Percentiles rank a stretch among this genome's conserved stretches.
phyloP scores from a whole-genome alignment of 2,113 vertebrate species.

The Oostethus manadensis region DNA sequence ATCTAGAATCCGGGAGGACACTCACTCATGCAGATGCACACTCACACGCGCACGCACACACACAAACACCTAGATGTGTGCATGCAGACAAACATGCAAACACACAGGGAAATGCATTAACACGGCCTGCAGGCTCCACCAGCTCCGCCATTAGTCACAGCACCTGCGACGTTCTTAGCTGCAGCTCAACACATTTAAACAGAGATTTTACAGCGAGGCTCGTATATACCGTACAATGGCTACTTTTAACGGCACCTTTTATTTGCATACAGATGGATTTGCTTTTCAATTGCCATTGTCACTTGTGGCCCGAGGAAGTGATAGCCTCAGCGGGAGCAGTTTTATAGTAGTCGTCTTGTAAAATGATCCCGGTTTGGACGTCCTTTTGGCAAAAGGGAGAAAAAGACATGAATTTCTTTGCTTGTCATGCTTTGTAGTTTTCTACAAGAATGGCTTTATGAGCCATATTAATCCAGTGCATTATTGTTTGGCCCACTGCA shows the following conservation, averaged over 20 bases:
- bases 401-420: too few species aligned
- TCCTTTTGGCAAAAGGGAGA: constrained; percentile 4
- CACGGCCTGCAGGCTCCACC: constrained; percentile 6
- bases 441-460: too few species aligned
- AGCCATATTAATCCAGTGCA: too few species aligned
- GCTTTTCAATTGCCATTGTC: constrained; percentile 22
- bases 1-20: constrained; percentile 10
- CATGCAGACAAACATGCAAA: constrained; percentile 20
- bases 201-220: constrained; percentile 42
- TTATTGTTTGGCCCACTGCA: too few species aligned
- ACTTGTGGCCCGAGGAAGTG: constrained; percentile 22
- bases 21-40: not conserved
- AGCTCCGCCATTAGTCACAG: constrained; percentile 41
- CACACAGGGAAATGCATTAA: constrained; percentile 18
- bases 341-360: constrained; percentile 19
- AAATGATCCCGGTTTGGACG: constrained; percentile 18
- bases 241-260: constrained; percentile 27
- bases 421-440: too few species aligned
- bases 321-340: constrained; percentile 12
- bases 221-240: constrained; percentile 19
- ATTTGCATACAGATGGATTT: constrained; percentile 31
- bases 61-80: constrained; percentile 23
- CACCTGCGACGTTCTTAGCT: constrained; percentile 20
- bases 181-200: constrained; percentile 18
- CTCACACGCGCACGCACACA: constrained; percentile 1